Percentiles rank a stretch among this genome's conserved stretches.
These are phyloP conservation scores for Phorcus lineatus DNA, from an alignment of 2,888 invertebrate species.

Conservation along the genomic window DNA sequence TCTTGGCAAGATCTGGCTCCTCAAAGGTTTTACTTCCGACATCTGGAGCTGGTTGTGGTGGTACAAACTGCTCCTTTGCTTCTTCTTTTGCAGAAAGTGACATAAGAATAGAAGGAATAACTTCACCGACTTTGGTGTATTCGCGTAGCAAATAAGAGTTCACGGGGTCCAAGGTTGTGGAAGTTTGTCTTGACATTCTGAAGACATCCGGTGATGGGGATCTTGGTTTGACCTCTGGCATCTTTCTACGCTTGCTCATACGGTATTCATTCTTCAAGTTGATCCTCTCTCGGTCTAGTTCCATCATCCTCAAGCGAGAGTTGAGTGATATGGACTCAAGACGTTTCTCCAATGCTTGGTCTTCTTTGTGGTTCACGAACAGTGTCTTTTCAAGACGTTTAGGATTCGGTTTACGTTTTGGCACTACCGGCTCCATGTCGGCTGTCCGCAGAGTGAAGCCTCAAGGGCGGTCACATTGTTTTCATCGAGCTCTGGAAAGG, in stretches of 20 bases:
- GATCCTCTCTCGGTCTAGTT: conserved; percentile 13
- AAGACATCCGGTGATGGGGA: background rate
- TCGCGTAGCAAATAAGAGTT: background rate
- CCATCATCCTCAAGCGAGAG: conserved; percentile 5
- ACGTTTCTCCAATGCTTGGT: background rate
- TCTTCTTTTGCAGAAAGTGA: background rate
- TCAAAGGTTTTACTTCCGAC: background rate
- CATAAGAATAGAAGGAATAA: background rate
- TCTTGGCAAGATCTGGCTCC: conserved; percentile 19
- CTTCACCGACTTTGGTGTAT: background rate
- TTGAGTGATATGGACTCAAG: background rate
- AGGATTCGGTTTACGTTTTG: conserved; percentile 6
- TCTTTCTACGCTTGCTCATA: background rate
- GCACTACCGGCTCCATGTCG: background rate
- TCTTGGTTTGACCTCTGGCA: background rate
- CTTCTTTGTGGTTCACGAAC: conserved; percentile 9
- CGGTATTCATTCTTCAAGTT: conserved; percentile 5
- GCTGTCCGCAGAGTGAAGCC: no score
- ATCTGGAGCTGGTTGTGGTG: background rate
- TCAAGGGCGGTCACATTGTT: no score
- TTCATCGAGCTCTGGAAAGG: no score
- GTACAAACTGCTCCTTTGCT: background rate
- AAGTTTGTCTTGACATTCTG: background rate
- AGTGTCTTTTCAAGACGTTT: background rate
- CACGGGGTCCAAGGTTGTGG: background rate